Evolutionary conservation across 1,140 invertebrate genomes (phyloP), one percentile per base, ranked within the genome.

Genomic region (Drosophila murphyi): DNA sequence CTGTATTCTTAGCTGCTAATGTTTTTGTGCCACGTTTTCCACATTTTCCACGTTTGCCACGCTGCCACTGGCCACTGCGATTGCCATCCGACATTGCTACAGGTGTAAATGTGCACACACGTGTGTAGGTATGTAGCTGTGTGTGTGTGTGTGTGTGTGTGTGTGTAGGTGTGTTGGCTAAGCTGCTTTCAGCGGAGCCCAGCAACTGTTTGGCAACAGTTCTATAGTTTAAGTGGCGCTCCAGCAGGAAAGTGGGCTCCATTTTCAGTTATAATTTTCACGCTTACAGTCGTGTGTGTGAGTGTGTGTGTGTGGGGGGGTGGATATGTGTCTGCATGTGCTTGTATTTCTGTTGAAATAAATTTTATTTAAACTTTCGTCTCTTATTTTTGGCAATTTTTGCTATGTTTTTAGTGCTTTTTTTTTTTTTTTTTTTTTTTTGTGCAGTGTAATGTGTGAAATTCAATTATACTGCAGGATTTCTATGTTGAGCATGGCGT

Each of bases 281-380:
- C 83, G 87, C 88, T 88, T 65, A 48, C 65, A 80, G 37, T 7
- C 37, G 47, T 78, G 47, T 51, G 57, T 60, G 37, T 51, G 65
- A 8, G 62, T 56, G 54, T 64, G 37, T 52, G 68, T 68, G 64
- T 56, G 43, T 80, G 56, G 47, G 41, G 52, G 10, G 31, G 64
- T 61, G 54, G 56, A 1, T 28, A 52, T 12, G 61, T 50, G 59
- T 62, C 20, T 20, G 20, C 20, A 20, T 20, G 75, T 61, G 72
- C 52, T 64, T 75, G 60, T 89, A 76, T 88, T 88, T 88, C 89
- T 88, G 80, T 89, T 85, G 85, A 88, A 88, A 89, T 88, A 88
- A 88, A 88, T 89, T 88, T 88, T 88, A 88, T 88, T 89, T 88
- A 88, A 88, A 88, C 85, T 88, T 85, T 88, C 71, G 75, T 80